These are phyloP conservation scores for Ictalurus furcatus DNA, from an alignment of 2,113 vertebrate genomes.

Conservation along the genomic window DNA sequence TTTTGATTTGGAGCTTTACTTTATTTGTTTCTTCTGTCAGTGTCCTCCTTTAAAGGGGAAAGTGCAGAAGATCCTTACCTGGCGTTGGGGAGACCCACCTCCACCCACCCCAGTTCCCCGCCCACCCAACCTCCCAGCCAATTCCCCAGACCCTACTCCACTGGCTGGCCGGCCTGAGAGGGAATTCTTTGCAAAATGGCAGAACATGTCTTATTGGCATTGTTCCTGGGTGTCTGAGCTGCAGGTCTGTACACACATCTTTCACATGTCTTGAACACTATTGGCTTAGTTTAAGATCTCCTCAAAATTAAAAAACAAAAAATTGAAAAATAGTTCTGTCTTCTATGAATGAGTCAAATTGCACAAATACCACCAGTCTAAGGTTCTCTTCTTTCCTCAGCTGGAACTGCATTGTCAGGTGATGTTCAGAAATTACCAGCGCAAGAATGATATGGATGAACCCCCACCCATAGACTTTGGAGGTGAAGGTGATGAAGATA, in stretches of 20 bases:
- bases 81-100: conserved; percentile 94
- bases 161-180: conserved; percentile 90
- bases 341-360: not conserved
- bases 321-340: not conserved
- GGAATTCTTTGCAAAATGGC: conserved; percentile 98
- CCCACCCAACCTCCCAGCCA: conserved; percentile 81
- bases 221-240: conserved; percentile 97
- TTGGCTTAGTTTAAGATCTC: not conserved
- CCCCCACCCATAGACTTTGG: conserved; percentile 87
- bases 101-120: conserved; percentile 87
- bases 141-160: conserved; percentile 83
- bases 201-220: conserved; percentile 97
- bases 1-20: not conserved
- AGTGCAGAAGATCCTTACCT: conserved; percentile 95
- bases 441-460: conserved; percentile 99
- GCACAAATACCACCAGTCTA: too few species aligned
- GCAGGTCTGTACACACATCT: conserved; percentile 74
- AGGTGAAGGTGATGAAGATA: conserved; percentile 86
- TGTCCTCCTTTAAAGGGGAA: conserved; percentile 93
- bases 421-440: conserved; percentile 98
- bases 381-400: conserved; percentile 62
- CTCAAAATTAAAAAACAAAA: not conserved
- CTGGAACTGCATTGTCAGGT: conserved; percentile 96
- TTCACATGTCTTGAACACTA: not conserved
- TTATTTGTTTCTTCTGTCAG: conserved; percentile 61